Evolutionary conservation across 2,888 invertebrate species (phyloP).

Genomic region (Invenusta paracnida): DNA sequence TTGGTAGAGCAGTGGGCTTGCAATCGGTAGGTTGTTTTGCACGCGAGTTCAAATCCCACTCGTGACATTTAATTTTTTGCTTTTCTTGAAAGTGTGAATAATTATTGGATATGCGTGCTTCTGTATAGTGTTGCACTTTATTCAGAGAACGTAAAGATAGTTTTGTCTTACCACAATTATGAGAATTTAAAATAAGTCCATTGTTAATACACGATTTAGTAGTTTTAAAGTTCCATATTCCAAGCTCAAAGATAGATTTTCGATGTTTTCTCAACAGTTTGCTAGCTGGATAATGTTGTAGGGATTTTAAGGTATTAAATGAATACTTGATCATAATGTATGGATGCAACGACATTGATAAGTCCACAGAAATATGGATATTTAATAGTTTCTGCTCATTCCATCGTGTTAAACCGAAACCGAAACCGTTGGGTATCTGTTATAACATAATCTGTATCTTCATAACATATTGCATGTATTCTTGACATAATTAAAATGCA

Average conservation of each 20-base stretch:
- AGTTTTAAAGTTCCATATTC: not conserved
- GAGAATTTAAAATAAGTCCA: not conserved
- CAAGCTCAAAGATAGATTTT: conserved; percentile 1
- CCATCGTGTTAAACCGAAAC: not conserved
- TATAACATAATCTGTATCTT: too few species aligned
- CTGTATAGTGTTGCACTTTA: not conserved
- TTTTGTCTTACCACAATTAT: conserved; percentile 8
- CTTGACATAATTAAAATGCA: too few species aligned
- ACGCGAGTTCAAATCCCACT: not conserved
- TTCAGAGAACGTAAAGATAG: not conserved
- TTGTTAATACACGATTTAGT: not conserved
- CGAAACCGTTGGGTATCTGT: too few species aligned
- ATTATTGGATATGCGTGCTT: not conserved
- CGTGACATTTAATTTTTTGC: not conserved
- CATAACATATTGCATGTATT: too few species aligned
- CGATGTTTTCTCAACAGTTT: conserved; percentile 11
- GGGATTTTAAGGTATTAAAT: conserved; percentile 3
- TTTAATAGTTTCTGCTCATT: conserved; percentile 18
- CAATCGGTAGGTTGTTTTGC: not conserved
- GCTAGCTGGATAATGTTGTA: conserved; percentile 2
- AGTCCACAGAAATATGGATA: conserved; percentile 3
- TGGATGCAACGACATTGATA: not conserved
- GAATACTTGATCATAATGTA: not conserved
- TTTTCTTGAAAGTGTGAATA: not conserved
- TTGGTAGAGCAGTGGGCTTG: not conserved